Base-by-base conservation (phyloP, 2,888 invertebrate genomes). In the Heliconius cydno region DNA sequence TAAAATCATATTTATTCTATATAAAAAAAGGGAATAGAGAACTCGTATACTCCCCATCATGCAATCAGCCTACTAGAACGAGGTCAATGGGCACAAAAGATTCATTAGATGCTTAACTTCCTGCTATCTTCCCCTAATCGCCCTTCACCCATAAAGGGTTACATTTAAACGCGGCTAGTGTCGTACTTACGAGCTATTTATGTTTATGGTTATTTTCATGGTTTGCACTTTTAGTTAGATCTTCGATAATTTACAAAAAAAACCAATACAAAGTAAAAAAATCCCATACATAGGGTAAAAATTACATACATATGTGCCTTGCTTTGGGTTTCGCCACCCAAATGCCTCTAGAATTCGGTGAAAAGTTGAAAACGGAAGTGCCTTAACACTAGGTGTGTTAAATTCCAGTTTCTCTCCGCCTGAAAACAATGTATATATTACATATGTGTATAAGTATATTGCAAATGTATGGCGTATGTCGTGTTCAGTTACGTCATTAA, bases 91-190 rank as follows among this genome's bases (percentile, higher is more conserved):
- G 41, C n/a, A 68, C 38, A 41, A 68, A 68, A 68, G 68, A 68
- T 25, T 41, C 68, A 41, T 68, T 41, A 68, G 68, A 68, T 38
- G 38, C n/a, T 68, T 68, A 68, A 68, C 41, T n/a, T 68, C n/a
- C 68, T 68, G 68, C 68, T 68, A 41, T 41, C 68, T 25, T 52
- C 63, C 63, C 72, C 52, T 10, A 72, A 72, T 72, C 52, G 52
- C 13, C 72, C 77, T 72, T 72, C 71, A 78, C 65, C 72, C 46
- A 78, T 65, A 78, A 72, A 72, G 77, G 72, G 46, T 46, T 72
- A 28, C 46, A 52, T 65, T 52, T 22, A 46, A 71, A 63, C 77
- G 71, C 6, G 52, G 57, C 30, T 25, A 22, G 41, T 46, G 72
- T 63, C 34, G 41, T 46, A 65, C 65, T 75, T 57, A 28, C 12